These are phyloP conservation scores for Odobenus rosmarus DNA, from an alignment of 2,113 vertebrate genomes.

Conservation along the genomic window DNA sequence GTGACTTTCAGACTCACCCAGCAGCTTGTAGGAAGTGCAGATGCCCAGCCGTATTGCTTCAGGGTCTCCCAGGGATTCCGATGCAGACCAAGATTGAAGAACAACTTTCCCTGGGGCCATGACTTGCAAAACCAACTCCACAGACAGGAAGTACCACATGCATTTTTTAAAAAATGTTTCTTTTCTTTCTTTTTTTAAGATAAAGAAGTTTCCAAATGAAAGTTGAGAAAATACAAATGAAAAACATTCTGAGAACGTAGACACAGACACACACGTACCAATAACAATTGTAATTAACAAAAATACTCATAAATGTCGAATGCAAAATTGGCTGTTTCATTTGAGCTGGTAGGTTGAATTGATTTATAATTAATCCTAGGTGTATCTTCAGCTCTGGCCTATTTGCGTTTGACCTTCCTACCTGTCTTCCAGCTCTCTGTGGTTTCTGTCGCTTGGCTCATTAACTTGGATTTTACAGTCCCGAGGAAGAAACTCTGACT, in stretches of 20 bases:
- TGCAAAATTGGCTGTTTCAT: constrained; percentile 62
- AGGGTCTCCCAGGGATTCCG: neutral
- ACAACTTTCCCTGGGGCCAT: neutral
- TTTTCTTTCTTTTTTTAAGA: neutral
- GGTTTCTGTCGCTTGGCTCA: constrained; percentile 27
- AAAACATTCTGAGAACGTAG: neutral
- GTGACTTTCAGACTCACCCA: neutral
- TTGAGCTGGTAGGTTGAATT: constrained; percentile 61
- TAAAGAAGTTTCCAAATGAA: constrained; percentile 31
- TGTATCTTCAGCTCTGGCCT: constrained; percentile 57
- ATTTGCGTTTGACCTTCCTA: constrained; percentile 48
- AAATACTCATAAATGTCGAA: constrained; percentile 30
- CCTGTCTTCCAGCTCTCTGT: neutral
- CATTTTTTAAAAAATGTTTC: neutral
- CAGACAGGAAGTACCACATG: neutral
- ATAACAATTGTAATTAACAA: constrained; percentile 18
- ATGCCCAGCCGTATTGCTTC: neutral
- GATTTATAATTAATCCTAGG: constrained; percentile 67
- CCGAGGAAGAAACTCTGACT: neutral
- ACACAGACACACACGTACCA: neutral
- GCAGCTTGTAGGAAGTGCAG: neutral
- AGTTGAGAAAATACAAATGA: constrained; percentile 16
- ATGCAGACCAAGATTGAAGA: neutral
- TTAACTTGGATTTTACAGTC: neutral
- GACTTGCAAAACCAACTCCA: neutral